These are phyloP conservation scores for Ennomos erosarius DNA, from an alignment of 2,888 invertebrate species.

Conservation along the genomic window DNA sequence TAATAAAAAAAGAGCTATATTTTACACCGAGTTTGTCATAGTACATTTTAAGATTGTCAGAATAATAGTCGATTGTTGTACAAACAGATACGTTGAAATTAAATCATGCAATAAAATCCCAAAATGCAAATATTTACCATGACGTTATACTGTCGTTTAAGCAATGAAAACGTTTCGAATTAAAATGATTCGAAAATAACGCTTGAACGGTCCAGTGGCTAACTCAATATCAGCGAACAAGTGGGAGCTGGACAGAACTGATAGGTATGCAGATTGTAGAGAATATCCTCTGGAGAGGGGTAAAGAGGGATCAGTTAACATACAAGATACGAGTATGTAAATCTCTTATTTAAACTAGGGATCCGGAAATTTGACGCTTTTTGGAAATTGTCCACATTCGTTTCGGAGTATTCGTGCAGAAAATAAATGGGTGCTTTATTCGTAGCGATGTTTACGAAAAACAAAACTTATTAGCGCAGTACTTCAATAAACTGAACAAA, in stretches of 20 bases:
- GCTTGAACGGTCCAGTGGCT: slow-evolving; percentile 44
- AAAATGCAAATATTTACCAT: slow-evolving; percentile 47
- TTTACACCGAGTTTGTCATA: slow-evolving; percentile 13
- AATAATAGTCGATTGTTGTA: slow-evolving; percentile 14
- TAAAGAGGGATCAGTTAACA: slow-evolving; percentile 47
- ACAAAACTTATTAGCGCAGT: too few species aligned
- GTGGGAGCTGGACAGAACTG: slow-evolving; percentile 46
- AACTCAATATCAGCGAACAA: slow-evolving; percentile 53
- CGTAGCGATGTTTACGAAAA: background rate
- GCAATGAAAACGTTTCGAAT: slow-evolving; percentile 50
- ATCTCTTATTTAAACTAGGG: slow-evolving; percentile 48
- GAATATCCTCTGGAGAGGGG: slow-evolving; percentile 41
- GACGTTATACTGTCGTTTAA: slow-evolving; percentile 43
- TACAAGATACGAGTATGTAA: slow-evolving; percentile 50
- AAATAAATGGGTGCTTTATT: background rate
- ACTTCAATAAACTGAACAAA: too few species aligned
- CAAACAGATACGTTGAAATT: slow-evolving; percentile 36
- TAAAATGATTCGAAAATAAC: slow-evolving; percentile 51
- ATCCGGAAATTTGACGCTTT: slow-evolving; percentile 37
- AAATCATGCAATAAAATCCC: slow-evolving; percentile 31
- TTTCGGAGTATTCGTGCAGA: background rate
- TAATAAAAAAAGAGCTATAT: slow-evolving; percentile 35
- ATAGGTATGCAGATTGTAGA: slow-evolving; percentile 54
- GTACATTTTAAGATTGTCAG: slow-evolving; percentile 2
- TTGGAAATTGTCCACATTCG: slow-evolving; percentile 15